Conservation (phyloP, 2,888 invertebrate species). For the Malachius bipustulatus region DNA sequence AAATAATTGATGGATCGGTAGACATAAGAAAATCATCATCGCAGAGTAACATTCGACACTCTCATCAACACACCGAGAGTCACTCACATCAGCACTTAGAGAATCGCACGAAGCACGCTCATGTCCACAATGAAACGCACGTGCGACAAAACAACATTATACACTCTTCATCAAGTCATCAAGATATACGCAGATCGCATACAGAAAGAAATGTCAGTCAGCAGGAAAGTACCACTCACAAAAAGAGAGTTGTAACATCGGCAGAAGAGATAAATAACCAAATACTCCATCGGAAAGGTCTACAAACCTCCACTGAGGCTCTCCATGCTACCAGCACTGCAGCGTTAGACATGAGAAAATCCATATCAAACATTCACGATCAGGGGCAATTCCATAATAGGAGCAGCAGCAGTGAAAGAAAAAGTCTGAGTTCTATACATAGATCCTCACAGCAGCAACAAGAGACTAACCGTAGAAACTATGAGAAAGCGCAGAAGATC, state of each 20-base stretch:
- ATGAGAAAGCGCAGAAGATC: slow-evolving; percentile 51
- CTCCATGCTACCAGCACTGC: slow-evolving; percentile 60
- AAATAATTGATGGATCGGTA: slow-evolving; percentile 21
- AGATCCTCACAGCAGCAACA: slow-evolving; percentile 49
- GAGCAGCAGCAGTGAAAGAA: slow-evolving; percentile 57
- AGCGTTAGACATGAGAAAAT: slow-evolving; percentile 69
- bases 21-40: slow-evolving; percentile 33
- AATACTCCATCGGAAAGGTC: slow-evolving; percentile 64
- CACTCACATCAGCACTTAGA: slow-evolving; percentile 14
- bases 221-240: slow-evolving; percentile 49
- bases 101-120: slow-evolving; percentile 12
- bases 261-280: slow-evolving; percentile 64
- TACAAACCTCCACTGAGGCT: slow-evolving; percentile 56
- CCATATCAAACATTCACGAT: slow-evolving; percentile 66
- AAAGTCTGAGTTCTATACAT: slow-evolving; percentile 69
- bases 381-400: slow-evolving; percentile 56
- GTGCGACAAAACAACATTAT: slow-evolving; percentile 19
- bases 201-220: slow-evolving; percentile 15
- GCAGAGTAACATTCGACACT: slow-evolving; percentile 28
- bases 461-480: slow-evolving; percentile 38
- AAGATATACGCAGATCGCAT: slow-evolving; percentile 18
- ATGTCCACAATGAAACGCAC: slow-evolving; percentile 10
- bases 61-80: slow-evolving; percentile 20
- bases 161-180: slow-evolving; percentile 20
- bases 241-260: slow-evolving; percentile 62